Evolutionary conservation across 1,140 invertebrate species (phyloP), one percentile per base, ranked within the genome.

Genomic region (Meloidogyne hapla): DNA sequence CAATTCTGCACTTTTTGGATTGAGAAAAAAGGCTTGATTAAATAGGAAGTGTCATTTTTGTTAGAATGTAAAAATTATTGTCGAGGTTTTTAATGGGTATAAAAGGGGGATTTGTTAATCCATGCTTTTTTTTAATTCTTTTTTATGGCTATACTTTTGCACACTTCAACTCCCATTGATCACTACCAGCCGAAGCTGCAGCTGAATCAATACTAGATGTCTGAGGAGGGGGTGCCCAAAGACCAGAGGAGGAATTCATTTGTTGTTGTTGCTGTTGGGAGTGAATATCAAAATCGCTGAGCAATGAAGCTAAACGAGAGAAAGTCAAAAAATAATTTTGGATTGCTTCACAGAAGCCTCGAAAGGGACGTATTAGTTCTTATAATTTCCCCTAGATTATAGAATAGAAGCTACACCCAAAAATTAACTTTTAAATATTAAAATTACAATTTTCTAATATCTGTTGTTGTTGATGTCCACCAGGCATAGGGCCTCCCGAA

Each of bases 201-300:
- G 67, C 9, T 56, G 48, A 56, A 56, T 56, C 48, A 56, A 56
- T n/a, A 56, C n/a, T 69, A 13, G 67, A 45, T 15, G 67, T 48
- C 23, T 61, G 70, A 42, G 70, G 23, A 28, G 56, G 40, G 21
- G 70, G 70, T 2, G 45, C 26, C 70, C 70, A 73, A n/a, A 73
- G 21, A 18, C 70, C 28, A 8, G 42, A 48, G 12, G 18, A 21
- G 2, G 56, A n/a, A 6, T 42, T 18, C 23, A 73, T 63, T 62
- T 73, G 70, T 64, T 73, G 70, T n/a, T 61, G 70, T n/a, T 56
- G 48, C 15, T 48, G 45, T 56, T 73, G 70, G 18, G 64, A 63
- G 23, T 73, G 70, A 38, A 63, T 28, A 28, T 73, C 70, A 38
- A 73, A 73, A 64, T 73, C 70, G 21, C 13, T 40, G 40, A 6